Base-by-base conservation (phyloP, 2,113 vertebrate genomes). In the Chelonoidis abingdonii region DNA sequence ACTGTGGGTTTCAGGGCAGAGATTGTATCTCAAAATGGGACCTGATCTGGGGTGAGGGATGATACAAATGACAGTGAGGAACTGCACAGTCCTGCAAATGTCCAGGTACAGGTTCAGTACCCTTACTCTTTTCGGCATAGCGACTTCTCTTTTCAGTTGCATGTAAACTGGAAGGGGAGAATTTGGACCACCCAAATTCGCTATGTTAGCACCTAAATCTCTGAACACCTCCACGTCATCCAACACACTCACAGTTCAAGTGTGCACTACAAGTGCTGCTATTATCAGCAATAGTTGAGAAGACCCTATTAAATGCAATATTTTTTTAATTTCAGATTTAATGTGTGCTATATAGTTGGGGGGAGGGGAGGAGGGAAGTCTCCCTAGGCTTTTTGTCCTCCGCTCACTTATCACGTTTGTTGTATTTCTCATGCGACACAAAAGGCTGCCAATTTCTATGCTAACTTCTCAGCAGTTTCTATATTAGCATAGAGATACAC, bases 361-460 rank as follows among this genome's bases (percentile, higher is more conserved):
- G 31, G 29, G 24, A 24, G 14, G 24, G 31, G 6, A 96, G 11
- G n/a, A 89, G 87, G 11, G 83, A 19, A 1, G 0, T 24, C 52
- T 22, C 56, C 79, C 27, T 35, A 11, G 4, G 59, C 86, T 4
- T 1, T 83, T 90, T n/a, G 44, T 7, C 35, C 19, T 1, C 49
- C 49, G 86, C 52, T 10, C 22, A 47, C 38, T 92, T 76, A 86
- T 93, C 87, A 79, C 87, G 0, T 54, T 89, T 89, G 5, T 84
- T 93, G 65, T 50, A 83, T 78, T 93, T 88, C 81, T 85, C 62
- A 88, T 7, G 57, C 16, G 62, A 3, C 41, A 84, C 57, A 85
- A 16, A 91, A 93, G 50, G 76, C 85, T 93, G 72, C 53, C 65
- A 75, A 50, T 41, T 88, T 89, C 52, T 49, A 54, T 27, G 91